phyloP scores from a whole-genome alignment of 2,797 vertebrate species.

The Brachymystax lenok region DNA sequence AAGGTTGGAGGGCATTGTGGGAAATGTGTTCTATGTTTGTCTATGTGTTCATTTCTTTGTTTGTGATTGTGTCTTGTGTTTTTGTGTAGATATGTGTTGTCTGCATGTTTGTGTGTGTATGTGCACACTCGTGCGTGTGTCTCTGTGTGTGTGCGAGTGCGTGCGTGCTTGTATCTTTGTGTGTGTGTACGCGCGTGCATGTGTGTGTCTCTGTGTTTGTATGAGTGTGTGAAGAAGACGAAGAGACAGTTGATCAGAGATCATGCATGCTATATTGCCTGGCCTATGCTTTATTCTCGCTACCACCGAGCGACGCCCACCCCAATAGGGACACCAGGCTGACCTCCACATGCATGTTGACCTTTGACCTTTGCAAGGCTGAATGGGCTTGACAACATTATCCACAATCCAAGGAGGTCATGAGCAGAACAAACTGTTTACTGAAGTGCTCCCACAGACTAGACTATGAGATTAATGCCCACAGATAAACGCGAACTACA shows the following conservation, averaged over 20 bases:
- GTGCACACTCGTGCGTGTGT: slow-evolving; percentile 5
- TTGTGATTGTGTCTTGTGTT: neutral
- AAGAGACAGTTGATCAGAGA: too few species aligned
- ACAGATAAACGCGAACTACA: too few species aligned
- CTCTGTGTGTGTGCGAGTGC: slow-evolving; percentile 9
- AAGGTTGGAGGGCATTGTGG: slow-evolving; percentile 64
- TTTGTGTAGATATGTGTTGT: neutral
- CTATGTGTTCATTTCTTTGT: neutral
- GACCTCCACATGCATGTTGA: neutral
- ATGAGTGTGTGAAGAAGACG: neutral
- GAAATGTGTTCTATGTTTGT: slow-evolving; percentile 19
- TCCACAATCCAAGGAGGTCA: slow-evolving; percentile 10
- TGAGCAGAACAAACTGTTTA: neutral
- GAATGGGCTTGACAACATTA: slow-evolving; percentile 23
- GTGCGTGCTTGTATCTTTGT: slow-evolving; percentile 11
- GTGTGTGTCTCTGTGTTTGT: slow-evolving; percentile 8
- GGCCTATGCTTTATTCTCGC: neutral
- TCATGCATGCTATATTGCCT: neutral
- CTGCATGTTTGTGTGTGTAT: neutral
- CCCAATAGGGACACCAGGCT: too few species aligned
- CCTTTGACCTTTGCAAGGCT: slow-evolving; percentile 8
- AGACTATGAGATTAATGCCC: too few species aligned
- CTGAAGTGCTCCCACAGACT: neutral
- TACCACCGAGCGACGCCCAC: too few species aligned
- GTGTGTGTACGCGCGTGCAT: slow-evolving; percentile 3